These are phyloP conservation scores for Ophraella communa DNA, from an alignment of 2,888 invertebrate species.

Conservation along the genomic window DNA sequence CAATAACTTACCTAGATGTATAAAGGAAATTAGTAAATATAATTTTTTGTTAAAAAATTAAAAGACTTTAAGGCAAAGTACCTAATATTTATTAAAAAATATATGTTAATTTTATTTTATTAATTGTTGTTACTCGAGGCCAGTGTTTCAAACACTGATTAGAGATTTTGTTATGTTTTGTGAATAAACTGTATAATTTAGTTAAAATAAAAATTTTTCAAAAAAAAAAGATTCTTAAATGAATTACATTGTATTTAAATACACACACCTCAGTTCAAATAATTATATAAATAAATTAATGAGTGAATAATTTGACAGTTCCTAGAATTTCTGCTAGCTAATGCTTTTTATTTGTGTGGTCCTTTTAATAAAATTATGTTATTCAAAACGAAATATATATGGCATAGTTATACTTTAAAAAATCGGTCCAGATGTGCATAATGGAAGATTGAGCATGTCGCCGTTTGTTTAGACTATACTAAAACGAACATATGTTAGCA, in stretches of 20 bases:
- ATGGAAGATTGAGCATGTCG: constrained; percentile 44
- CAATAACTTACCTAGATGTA: too few relatives aligned
- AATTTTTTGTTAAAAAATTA: too few relatives aligned
- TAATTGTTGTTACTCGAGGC: too few relatives aligned
- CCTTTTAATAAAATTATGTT: constrained; percentile 24
- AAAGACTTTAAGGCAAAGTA: too few relatives aligned
- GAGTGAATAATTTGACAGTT: not conserved
- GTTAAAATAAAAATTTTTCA: too few relatives aligned
- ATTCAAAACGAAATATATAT: constrained; percentile 37
- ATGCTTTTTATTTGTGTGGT: constrained; percentile 30
- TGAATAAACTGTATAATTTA: too few relatives aligned
- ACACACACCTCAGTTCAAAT: not conserved
- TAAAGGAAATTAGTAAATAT: too few relatives aligned
- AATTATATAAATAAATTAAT: not conserved
- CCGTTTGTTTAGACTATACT: constrained; percentile 48
- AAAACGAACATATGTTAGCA: constrained; percentile 43
- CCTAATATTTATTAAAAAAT: too few relatives aligned
- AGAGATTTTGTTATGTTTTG: too few relatives aligned
- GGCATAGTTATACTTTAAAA: constrained; percentile 36
- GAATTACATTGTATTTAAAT: not conserved
- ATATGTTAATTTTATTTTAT: too few relatives aligned
- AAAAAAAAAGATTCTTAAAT: too few relatives aligned
- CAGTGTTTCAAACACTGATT: too few relatives aligned
- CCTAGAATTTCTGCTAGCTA: not conserved
- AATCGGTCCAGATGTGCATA: constrained; percentile 42